Evolutionary conservation across 2,888 invertebrate species (phyloP), one percentile per base, ranked within the genome.

Genomic region (Sphecodes monilicornis): DNA sequence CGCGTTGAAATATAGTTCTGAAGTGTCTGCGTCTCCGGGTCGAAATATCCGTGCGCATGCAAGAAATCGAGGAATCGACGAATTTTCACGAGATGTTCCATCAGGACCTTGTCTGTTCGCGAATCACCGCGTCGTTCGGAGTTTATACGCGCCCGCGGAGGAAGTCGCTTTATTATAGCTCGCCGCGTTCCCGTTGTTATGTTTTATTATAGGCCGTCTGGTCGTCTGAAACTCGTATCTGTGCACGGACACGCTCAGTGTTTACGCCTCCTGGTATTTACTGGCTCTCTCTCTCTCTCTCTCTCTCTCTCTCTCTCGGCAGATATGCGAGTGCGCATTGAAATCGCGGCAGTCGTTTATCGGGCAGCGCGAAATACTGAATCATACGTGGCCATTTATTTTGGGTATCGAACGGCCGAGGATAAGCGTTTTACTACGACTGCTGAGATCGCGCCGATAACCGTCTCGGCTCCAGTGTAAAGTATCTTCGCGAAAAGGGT

Each of bases 161-260:
- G 22, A 32, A 5, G 39, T 68, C 3, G 36, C 82, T 72, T 76
- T 88, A 77, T 88, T 88, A 86, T 86, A 75, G 82, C 66, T 26
- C 57, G 36, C 78, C 32, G 54, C 50, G 22, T 50, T 50, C 2
- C 32, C 74, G 86, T 88, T 80, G 86, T 87, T 88, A 81, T 78
- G 88, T 82, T 88, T 88, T 84, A 88, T 84, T 84, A 86, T 86
- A 16, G 50, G 13, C 70, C 60, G 75, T 71, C 72, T 57, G 43
- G 70, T 60, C 80, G 74, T 78, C 78, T 78, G 76, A 78, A 80
- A 80, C 46, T 78, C 73, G 80, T 83, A 78, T 84, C 83, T 64
- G 16, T 43, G 57, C 57, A 32, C 66, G 76, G 66, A 43, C 60
- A 39, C 50, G 39, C 22, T 46, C 74, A 32, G 29, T 54, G 73